A percentile compares a stretch with the other conserved stretches of the same genome.
These are phyloP conservation scores for Corydoras maculifer DNA, from an alignment of 2,113 vertebrate genomes.

Conservation along the genomic window DNA sequence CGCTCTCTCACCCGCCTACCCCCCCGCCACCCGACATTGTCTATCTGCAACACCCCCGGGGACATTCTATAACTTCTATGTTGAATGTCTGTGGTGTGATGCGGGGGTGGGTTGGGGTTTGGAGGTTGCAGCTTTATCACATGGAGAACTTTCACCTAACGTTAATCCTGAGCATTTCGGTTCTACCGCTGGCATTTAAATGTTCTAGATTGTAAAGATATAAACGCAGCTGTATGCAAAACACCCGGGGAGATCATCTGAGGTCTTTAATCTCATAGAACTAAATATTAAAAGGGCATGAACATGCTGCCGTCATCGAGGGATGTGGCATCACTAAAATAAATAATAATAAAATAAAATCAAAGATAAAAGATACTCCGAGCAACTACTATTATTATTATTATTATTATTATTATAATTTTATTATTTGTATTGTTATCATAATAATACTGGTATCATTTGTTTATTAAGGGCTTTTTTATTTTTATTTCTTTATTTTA, in stretches of 20 bases:
- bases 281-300: background rate
- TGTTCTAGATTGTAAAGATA: no score
- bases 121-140: constrained; percentile 27
- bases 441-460: no score
- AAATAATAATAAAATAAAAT: constrained; percentile 5
- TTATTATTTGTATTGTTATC: no score
- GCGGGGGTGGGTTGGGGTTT: constrained; percentile 20
- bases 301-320: background rate
- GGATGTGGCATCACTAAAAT: no score
- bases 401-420: no score
- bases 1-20: constrained; percentile 15
- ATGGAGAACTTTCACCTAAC: constrained; percentile 35
- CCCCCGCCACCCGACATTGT: constrained; percentile 22
- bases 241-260: no score
- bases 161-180: constrained; percentile 42
- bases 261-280: background rate
- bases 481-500: no score
- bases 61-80: constrained; percentile 29
- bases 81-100: constrained; percentile 25
- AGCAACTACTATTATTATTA: no score
- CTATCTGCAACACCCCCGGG: constrained; percentile 35
- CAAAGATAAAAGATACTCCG: no score
- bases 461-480: no score
- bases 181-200: background rate
- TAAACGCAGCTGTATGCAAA: no score